A percentile compares a stretch with the other conserved stretches of the same genome.
Conservation (phyloP, 2,888 invertebrate species). For the Drosophila rubida region DNA sequence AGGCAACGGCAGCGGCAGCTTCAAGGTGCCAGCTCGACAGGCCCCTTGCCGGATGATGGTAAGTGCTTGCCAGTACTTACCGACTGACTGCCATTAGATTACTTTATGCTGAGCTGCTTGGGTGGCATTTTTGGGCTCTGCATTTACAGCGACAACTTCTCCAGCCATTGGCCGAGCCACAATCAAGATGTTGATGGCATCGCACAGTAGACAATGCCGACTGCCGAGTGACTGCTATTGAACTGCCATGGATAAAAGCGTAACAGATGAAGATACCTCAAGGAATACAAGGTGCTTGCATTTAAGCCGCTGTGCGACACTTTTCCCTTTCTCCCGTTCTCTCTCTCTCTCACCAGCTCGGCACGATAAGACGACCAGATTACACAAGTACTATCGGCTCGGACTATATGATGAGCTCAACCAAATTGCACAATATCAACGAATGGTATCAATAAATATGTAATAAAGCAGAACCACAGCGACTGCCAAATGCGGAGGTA, state of each 20-base stretch:
- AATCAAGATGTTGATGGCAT: slow-evolving; percentile 56
- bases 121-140: slow-evolving; percentile 49
- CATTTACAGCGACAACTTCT: slow-evolving; percentile 23
- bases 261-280: slow-evolving; percentile 6
- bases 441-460: slow-evolving; percentile 13
- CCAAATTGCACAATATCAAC: background rate
- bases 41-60: slow-evolving; percentile 10
- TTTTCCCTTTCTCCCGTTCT: background rate
- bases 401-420: slow-evolving; percentile 5
- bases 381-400: background rate
- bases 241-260: slow-evolving; percentile 19
- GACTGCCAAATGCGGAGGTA: background rate
- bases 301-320: slow-evolving; percentile 24
- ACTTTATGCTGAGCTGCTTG: slow-evolving; percentile 66
- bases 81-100: slow-evolving; percentile 67
- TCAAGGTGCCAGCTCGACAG: slow-evolving; percentile 40
- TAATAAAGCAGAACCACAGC: background rate
- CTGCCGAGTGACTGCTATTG: slow-evolving; percentile 35
- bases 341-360: background rate
- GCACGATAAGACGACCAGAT: slow-evolving; percentile 8
- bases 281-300: slow-evolving; percentile 24
- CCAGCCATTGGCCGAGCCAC: slow-evolving; percentile 17
- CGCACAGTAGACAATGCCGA: slow-evolving; percentile 40
- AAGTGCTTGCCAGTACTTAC: slow-evolving; percentile 71
- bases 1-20: no score